Evolutionary conservation across 2,113 vertebrate species (phyloP).

Genomic region (Sebastes fasciatus): DNA sequence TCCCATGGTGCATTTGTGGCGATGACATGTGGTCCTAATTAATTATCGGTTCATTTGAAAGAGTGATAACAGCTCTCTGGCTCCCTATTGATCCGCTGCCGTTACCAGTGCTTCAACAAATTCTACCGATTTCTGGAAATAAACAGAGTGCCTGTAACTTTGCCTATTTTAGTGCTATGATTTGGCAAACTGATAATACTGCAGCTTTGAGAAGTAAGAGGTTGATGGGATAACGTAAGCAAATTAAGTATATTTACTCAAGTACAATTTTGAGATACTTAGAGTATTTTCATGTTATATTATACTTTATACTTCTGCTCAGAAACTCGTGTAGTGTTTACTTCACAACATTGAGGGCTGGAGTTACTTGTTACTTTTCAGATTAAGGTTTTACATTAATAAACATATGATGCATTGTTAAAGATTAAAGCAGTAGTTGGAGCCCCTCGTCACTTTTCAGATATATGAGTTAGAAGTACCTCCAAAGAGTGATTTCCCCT

Average conservation of each 20-base stretch:
- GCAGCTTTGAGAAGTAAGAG: background rate
- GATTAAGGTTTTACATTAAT: background rate
- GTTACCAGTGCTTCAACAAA: background rate
- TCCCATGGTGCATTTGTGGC: slow-evolving; percentile 25
- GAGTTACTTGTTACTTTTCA: background rate
- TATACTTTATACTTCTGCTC: too few species aligned
- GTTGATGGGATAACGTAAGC: background rate
- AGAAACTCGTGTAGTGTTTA: too few species aligned
- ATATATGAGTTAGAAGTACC: background rate
- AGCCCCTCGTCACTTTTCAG: background rate
- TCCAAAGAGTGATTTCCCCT: too few species aligned
- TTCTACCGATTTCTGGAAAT: slow-evolving; percentile 1
- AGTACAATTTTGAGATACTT: background rate
- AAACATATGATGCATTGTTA: background rate
- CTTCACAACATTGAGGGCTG: background rate
- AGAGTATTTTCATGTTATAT: too few species aligned
- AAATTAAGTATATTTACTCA: background rate
- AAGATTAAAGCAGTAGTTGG: too few species aligned
- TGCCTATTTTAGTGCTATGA: background rate
- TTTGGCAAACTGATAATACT: background rate
- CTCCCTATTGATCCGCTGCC: background rate
- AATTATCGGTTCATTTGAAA: slow-evolving; percentile 48
- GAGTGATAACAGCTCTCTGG: slow-evolving; percentile 29
- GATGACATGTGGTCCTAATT: slow-evolving; percentile 38
- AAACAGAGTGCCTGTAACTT: background rate